Percentiles rank a stretch among this genome's conserved stretches.
Conservation (phyloP, 1,140 invertebrate species). For the Matsumurasca onukii region DNA sequence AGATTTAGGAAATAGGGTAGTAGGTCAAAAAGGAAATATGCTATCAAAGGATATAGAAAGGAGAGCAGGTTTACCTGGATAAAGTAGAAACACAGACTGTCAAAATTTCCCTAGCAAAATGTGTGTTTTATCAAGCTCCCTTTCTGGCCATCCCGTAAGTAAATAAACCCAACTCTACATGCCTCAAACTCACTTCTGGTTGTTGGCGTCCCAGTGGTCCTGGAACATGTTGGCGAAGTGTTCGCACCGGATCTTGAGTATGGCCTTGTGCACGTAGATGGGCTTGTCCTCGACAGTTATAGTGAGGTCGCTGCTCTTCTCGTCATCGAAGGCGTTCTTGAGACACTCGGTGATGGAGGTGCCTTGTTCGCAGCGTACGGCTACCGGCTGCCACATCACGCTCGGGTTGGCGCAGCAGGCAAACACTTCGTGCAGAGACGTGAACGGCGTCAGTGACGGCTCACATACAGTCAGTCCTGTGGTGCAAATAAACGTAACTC, state of each 20-base stretch:
- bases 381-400: constrained; percentile 61
- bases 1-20: too few relatives aligned
- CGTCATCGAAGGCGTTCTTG: constrained; percentile 60
- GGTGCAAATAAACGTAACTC: background rate
- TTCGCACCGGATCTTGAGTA: constrained; percentile 62
- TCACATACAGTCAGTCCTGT: constrained; percentile 56
- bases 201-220: constrained; percentile 55
- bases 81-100: too few relatives aligned
- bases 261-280: constrained; percentile 66
- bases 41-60: too few relatives aligned
- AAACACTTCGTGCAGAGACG: constrained; percentile 62
- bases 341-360: constrained; percentile 53
- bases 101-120: too few relatives aligned
- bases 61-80: too few relatives aligned
- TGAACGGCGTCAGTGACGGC: constrained; percentile 58
- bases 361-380: constrained; percentile 54
- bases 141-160: too few relatives aligned
- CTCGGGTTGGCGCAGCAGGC: constrained; percentile 61
- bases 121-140: too few relatives aligned
- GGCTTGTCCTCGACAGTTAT: constrained; percentile 61
- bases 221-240: constrained; percentile 69
- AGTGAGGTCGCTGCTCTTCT: constrained; percentile 63
- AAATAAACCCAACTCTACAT: too few relatives aligned
- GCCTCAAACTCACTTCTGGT: constrained; percentile 38
- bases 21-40: too few relatives aligned